phyloP scores from a whole-genome alignment of 2,888 invertebrate species.

The Pollenia amentaria region DNA sequence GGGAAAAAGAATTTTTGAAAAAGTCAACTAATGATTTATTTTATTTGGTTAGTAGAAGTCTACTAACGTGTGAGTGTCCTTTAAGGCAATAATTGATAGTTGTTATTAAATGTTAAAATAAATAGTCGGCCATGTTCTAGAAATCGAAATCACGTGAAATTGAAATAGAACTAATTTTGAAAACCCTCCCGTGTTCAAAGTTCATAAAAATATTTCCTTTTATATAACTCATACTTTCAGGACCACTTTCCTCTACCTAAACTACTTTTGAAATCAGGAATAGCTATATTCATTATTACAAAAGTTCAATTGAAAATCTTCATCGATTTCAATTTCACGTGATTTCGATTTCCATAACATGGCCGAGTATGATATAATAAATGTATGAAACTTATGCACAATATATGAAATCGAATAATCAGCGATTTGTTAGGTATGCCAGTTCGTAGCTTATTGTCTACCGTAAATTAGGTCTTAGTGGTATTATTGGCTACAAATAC shows the following conservation, averaged over 20 bases:
- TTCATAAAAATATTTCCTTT: too few relatives aligned
- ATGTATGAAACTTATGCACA: constrained; percentile 17
- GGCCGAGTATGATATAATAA: too few relatives aligned
- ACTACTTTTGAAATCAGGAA: too few relatives aligned
- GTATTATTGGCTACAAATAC: background rate
- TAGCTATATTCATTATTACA: too few relatives aligned
- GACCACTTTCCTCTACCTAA: too few relatives aligned
- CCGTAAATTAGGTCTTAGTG: background rate
- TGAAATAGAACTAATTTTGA: too few relatives aligned
- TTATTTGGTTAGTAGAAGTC: background rate
- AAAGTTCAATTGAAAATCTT: too few relatives aligned
- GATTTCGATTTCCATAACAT: too few relatives aligned
- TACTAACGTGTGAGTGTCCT: background rate
- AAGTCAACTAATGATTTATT: background rate
- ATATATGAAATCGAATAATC: background rate
- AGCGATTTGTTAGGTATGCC: background rate
- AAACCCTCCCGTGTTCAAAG: too few relatives aligned
- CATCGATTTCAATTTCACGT: too few relatives aligned
- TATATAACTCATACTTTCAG: too few relatives aligned
- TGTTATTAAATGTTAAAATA: constrained; percentile 43
- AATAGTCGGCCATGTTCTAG: background rate
- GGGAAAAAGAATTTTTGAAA: background rate
- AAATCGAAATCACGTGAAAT: background rate
- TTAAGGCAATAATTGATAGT: constrained; percentile 24
- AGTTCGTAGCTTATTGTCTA: background rate